phyloP scores from a whole-genome alignment of 2,113 vertebrate species.

The Hippocampus barbouri region DNA sequence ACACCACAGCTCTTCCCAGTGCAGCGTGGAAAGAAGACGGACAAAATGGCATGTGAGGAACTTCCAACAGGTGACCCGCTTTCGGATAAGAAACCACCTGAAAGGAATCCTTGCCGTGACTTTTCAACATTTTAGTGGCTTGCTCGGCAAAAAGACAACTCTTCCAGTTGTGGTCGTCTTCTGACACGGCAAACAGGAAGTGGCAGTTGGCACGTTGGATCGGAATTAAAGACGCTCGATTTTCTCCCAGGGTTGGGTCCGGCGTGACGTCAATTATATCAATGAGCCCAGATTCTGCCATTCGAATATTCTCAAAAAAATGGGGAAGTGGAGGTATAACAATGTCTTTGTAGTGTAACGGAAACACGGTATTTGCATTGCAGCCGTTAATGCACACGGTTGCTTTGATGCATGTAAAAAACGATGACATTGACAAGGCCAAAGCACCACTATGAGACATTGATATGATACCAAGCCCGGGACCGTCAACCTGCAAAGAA shows the following conservation, averaged over 20 bases:
- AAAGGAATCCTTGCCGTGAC: slow-evolving; percentile 74
- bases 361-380: slow-evolving; percentile 66
- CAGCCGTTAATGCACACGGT: slow-evolving; percentile 79
- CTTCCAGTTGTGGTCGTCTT: slow-evolving; percentile 87
- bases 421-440: slow-evolving; percentile 81
- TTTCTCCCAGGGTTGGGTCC: slow-evolving; percentile 62
- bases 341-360: slow-evolving; percentile 69
- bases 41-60: slow-evolving; percentile 80
- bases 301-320: accelerated
- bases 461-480: slow-evolving; percentile 80
- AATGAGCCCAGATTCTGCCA: slow-evolving; percentile 60
- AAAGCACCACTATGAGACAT: slow-evolving; percentile 82
- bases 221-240: slow-evolving; percentile 75
- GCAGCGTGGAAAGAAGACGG: slow-evolving; percentile 71
- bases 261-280: slow-evolving; percentile 66
- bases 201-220: slow-evolving; percentile 77
- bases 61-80: slow-evolving; percentile 86
- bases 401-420: slow-evolving; percentile 78
- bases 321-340: slow-evolving; percentile 66
- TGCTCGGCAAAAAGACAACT: slow-evolving; percentile 73
- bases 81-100: slow-evolving; percentile 77
- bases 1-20: slow-evolving; percentile 65
- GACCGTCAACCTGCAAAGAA: slow-evolving; percentile 66
- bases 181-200: slow-evolving; percentile 79
- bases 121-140: slow-evolving; percentile 70